These are phyloP conservation scores for Agrochola lota DNA, from an alignment of 2,888 invertebrate genomes.

Conservation along the genomic window DNA sequence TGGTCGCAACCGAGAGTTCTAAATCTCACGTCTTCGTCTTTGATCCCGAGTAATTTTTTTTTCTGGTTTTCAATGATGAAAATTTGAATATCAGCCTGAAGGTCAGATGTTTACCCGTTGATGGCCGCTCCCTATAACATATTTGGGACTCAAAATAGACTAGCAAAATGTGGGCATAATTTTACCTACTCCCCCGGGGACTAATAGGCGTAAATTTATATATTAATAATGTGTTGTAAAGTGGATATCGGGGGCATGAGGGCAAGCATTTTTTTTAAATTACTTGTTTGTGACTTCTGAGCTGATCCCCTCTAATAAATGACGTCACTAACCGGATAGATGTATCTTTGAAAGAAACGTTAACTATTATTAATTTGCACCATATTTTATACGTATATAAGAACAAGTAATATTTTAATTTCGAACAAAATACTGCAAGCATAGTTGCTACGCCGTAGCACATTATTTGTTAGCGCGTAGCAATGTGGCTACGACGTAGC, in stretches of 20 bases:
- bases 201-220: too few relatives aligned
- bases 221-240: background rate
- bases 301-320: background rate
- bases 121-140: background rate
- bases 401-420: background rate
- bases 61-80: background rate
- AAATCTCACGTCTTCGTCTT: background rate
- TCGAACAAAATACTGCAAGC: background rate
- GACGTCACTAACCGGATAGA: background rate
- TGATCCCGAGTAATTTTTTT: background rate
- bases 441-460: conserved; percentile 11
- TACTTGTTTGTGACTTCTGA: background rate
- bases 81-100: background rate
- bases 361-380: background rate
- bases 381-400: background rate
- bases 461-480: conserved; percentile 11
- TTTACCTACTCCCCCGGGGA: too few relatives aligned
- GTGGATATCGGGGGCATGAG: background rate
- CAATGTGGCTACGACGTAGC: conserved; percentile 22
- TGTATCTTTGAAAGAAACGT: background rate
- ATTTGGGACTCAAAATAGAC: background rate
- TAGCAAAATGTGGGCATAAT: background rate
- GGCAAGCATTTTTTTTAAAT: background rate
- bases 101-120: background rate
- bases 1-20: background rate